Conservation (phyloP, 2,797 vertebrate species). For the Rhadinocentrus ornatus region DNA sequence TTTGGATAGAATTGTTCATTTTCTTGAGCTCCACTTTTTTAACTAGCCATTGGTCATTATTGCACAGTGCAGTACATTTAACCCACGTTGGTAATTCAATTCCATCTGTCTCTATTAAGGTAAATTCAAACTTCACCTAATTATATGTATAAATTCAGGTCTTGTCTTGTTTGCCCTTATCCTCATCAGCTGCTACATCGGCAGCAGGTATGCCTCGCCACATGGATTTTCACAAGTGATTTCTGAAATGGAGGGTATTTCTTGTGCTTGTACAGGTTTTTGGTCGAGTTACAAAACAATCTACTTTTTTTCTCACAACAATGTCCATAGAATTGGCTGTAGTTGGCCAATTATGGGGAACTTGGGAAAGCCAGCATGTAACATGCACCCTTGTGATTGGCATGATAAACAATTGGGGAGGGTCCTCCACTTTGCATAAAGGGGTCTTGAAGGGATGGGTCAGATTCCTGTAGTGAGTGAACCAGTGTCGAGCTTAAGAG, state of each 20-base stretch:
- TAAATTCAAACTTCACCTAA: not conserved
- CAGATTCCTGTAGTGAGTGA: too few relatives aligned
- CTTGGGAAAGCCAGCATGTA: not conserved
- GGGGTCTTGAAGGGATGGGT: too few relatives aligned
- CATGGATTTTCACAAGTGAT: not conserved
- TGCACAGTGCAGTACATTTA: not conserved
- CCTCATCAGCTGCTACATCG: not conserved
- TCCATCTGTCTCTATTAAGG: not conserved
- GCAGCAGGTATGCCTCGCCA: not conserved
- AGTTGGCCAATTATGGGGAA: not conserved
- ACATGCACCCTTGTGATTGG: not conserved
- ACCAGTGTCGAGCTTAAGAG: too few relatives aligned
- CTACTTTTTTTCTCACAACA: not conserved
- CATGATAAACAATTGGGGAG: not conserved
- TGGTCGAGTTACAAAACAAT: not conserved
- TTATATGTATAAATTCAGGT: not conserved
- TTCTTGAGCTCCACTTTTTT: not conserved
- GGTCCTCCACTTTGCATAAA: too few relatives aligned
- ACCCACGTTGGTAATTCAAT: not conserved
- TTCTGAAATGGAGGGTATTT: not conserved
- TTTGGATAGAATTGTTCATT: too few relatives aligned
- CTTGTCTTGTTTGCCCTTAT: not conserved
- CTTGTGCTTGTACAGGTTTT: not conserved
- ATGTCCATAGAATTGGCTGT: not conserved
- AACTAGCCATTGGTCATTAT: not conserved